A percentile compares a stretch with the other conserved stretches of the same genome.
Evolutionary conservation across 1,140 invertebrate species (phyloP).

Genomic region (Dendrolimus punctatus): DNA sequence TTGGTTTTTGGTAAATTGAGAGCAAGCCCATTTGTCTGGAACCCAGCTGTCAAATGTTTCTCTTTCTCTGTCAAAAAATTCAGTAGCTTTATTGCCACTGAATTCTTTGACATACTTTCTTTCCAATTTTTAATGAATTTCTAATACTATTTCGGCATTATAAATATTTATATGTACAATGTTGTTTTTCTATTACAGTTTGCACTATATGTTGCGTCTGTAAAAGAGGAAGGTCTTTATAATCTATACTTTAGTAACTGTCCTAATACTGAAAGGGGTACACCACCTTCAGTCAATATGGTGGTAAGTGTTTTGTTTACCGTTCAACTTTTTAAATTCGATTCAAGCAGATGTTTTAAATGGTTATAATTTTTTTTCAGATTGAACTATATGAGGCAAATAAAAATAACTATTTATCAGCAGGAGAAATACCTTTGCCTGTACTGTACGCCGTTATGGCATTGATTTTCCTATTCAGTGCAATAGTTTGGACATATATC

Average conservation of each 20-base stretch:
- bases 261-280: conserved; percentile 78
- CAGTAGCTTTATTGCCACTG: too few relatives aligned
- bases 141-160: not conserved
- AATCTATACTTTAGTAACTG: conserved; percentile 98
- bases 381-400: conserved; percentile 91
- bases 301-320: conserved; percentile 69
- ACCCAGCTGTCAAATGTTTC: too few relatives aligned
- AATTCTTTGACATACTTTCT: too few relatives aligned
- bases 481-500: conserved; percentile 93
- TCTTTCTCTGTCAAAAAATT: too few relatives aligned
- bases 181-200: conserved; percentile 74
- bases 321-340: not conserved
- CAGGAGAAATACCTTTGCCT: conserved; percentile 96
- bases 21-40: too few relatives aligned
- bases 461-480: conserved; percentile 90
- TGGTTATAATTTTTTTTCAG: conserved; percentile 61
- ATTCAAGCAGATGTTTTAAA: not conserved
- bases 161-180: not conserved
- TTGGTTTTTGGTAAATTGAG: too few relatives aligned
- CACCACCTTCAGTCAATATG: conserved; percentile 73
- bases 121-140: too few relatives aligned
- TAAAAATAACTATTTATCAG: conserved; percentile 92
- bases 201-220: conserved; percentile 83
- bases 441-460: conserved; percentile 94
- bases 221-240: conserved; percentile 93